phyloP scores from a whole-genome alignment of 2,888 invertebrate species.

The Pteria penguin region DNA sequence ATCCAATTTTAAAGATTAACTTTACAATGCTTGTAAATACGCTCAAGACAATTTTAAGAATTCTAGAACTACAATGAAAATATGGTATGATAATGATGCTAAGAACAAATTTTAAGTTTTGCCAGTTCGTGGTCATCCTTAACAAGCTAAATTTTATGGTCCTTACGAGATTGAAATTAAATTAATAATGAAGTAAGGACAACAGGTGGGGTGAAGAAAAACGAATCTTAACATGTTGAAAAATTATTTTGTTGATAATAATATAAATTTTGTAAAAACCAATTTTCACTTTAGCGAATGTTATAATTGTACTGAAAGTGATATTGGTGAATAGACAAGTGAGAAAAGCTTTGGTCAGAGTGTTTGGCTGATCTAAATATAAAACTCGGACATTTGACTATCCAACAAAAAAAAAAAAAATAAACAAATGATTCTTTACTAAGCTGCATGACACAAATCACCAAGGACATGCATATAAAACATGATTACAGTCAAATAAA shows the following conservation, averaged over 20 bases:
- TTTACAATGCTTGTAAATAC: slow-evolving; percentile 34
- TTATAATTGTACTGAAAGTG: not conserved
- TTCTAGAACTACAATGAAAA: slow-evolving; percentile 48
- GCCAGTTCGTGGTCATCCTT: slow-evolving; percentile 41
- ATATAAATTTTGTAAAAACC: not conserved
- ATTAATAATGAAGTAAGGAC: slow-evolving; percentile 45
- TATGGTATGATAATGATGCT: slow-evolving; percentile 44
- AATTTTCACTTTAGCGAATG: not conserved
- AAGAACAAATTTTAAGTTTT: slow-evolving; percentile 45
- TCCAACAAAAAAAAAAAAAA: not conserved
- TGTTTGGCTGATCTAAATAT: slow-evolving; percentile 28
- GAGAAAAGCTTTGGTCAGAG: not conserved
- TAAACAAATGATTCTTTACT: no score
- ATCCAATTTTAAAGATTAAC: slow-evolving; percentile 31
- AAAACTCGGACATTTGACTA: slow-evolving; percentile 30
- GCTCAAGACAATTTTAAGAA: slow-evolving; percentile 42
- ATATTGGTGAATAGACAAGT: no score
- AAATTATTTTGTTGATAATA: slow-evolving; percentile 37
- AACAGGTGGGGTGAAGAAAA: slow-evolving; percentile 39
- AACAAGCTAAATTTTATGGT: slow-evolving; percentile 47
- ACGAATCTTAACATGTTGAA: slow-evolving; percentile 48
- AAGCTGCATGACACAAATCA: no score
- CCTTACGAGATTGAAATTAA: slow-evolving; percentile 41
- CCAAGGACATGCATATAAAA: no score
- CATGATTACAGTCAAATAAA: no score